Base-by-base conservation (phyloP, 1,140 invertebrate species). In the Drosophila nasuta region DNA sequence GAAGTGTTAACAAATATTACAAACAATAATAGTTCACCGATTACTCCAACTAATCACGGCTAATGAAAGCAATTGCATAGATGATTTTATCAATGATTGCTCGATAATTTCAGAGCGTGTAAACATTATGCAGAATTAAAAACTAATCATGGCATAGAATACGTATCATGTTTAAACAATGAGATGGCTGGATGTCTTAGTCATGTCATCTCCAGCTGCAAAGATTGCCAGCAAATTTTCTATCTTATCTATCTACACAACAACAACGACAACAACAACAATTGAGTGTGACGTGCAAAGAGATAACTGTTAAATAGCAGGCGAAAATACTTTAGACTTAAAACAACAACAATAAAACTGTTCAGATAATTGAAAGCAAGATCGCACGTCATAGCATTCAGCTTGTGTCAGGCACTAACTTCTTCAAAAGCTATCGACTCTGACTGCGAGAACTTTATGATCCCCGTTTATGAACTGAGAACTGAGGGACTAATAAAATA, bases 201-300 rank as follows among this genome's bases (percentile, higher is more conserved):
- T 59, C 57, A 46, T 15, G 10, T 30, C 57, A 13, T 28, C 41
- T 45, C 5, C 10, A 46, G 13, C 33, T 25, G 3, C 20, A 25
- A 25, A 25, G 20, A 25, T 25, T 25, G 20, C 20, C 20, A 25
- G 2, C 5, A 17, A 25, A 57, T 43, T 25, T 11, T 25, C 17
- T 63, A 56, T 63, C 58, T 70, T 35, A 70, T 70, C 67, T 54
- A 4, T 25, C 10, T 5, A 43, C 4, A 58, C 5, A 28, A 3
- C n/a, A 28, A 63, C 5, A 11, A 35, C n/a, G n/a, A n/a, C n/a
- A n/a, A 58, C 5, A 28, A 3, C n/a, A 28, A 63, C 5, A 11
- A 35, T 28, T 17, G 33, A 13, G 17, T 30, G 48, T 25, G 38
- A 65, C 52, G 52, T 56, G 7, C 35, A 11, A 8, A 57, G 63